Evolutionary conservation across 64 coral and sea anemone species (phyloP).

Genomic region (Catalaphyllia jardinei): DNA sequence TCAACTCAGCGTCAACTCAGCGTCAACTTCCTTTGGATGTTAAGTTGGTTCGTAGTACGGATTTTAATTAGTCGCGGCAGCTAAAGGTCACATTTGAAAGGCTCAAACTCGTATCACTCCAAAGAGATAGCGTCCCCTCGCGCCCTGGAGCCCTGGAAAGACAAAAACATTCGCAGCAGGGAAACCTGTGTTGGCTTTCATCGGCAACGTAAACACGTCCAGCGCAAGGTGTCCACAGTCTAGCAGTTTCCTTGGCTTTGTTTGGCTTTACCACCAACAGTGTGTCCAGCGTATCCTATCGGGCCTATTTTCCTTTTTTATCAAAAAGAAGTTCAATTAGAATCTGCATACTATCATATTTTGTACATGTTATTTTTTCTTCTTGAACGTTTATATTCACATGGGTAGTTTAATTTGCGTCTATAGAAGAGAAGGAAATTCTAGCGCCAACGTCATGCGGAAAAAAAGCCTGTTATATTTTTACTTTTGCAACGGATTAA

Average conservation of each 20-base stretch:
- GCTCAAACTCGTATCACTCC: not conserved
- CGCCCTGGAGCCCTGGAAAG: not conserved
- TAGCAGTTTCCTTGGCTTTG: not conserved
- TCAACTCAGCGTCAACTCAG: not conserved
- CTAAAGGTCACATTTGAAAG: not conserved
- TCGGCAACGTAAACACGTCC: no score
- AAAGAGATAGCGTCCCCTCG: not conserved
- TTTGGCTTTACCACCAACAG: not conserved
- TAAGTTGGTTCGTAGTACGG: not conserved
- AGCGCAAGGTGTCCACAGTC: not conserved
- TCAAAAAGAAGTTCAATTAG: not conserved
- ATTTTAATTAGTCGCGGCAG: constrained; percentile 6
- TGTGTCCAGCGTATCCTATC: not conserved
- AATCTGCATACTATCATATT: not conserved
- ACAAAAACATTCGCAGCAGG: not conserved
- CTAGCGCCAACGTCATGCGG: not conserved
- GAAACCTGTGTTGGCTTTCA: not conserved
- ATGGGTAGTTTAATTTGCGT: not conserved
- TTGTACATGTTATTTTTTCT: not conserved
- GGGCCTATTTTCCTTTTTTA: not conserved
- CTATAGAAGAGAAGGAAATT: not conserved
- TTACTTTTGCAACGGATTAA: not conserved
- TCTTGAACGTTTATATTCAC: not conserved
- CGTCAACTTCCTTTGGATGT: not conserved
- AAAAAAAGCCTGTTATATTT: not conserved